A percentile compares a stretch with the other conserved stretches of the same genome.
Evolutionary conservation across 2,888 invertebrate genomes (phyloP).

Genomic region (Dryobota labecula): DNA sequence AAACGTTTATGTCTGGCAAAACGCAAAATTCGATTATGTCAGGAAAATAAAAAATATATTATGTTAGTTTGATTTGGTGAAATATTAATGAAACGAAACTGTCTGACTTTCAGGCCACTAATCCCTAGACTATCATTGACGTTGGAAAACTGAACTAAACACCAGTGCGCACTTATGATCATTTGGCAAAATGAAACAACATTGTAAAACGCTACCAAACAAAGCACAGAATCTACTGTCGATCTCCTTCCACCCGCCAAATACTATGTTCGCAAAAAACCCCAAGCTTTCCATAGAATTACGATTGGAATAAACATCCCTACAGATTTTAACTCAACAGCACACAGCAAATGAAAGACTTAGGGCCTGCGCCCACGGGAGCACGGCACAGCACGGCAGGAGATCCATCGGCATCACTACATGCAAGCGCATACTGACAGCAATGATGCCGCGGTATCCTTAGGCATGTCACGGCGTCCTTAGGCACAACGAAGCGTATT

Average conservation of each 20-base stretch:
- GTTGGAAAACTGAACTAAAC: not conserved
- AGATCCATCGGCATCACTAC: no score
- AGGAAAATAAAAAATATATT: not conserved
- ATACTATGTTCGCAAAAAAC: constrained; percentile 6
- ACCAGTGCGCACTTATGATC: not conserved
- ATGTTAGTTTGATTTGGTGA: not conserved
- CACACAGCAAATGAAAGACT: constrained; percentile 45
- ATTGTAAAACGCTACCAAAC: not conserved
- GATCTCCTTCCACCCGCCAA: not conserved
- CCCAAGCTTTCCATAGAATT: constrained; percentile 26
- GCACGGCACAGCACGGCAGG: no score
- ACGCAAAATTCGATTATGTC: not conserved
- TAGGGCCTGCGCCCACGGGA: no score
- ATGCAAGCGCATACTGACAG: no score
- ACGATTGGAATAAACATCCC: constrained; percentile 29
- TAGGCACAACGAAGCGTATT: no score
- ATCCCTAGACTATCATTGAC: not conserved
- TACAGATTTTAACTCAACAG: constrained; percentile 31
- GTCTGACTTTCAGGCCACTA: not conserved
- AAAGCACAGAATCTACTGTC: constrained; percentile 6
- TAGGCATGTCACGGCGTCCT: no score
- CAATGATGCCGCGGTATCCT: no score
- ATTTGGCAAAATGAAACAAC: not conserved
- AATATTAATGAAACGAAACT: not conserved
- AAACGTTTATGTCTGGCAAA: not conserved